These are phyloP conservation scores for Sebastes kiyomatsui DNA, from an alignment of 2,797 vertebrate genomes.

Conservation along the genomic window DNA sequence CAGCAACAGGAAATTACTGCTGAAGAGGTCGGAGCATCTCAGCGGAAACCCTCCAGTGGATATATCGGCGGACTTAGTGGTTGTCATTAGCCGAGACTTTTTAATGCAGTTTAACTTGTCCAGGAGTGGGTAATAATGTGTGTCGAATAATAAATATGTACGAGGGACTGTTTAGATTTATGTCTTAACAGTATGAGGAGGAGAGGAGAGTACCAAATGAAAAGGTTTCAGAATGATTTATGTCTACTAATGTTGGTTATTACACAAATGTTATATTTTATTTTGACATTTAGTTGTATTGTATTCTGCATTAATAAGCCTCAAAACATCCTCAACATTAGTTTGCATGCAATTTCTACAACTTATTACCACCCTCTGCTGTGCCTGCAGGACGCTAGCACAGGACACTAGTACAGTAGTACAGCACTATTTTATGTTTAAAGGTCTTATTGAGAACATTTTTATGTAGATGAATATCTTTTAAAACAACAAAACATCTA, in stretches of 20 bases:
- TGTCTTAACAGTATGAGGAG: neutral
- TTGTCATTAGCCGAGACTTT: slow-evolving; percentile 6
- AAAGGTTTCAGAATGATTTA: neutral
- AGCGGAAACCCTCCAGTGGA: slow-evolving; percentile 12
- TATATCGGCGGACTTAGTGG: neutral
- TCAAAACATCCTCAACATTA: neutral
- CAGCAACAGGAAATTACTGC: slow-evolving; percentile 57
- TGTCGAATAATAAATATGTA: neutral
- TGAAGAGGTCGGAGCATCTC: slow-evolving; percentile 42
- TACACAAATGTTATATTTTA: neutral
- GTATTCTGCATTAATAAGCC: neutral
- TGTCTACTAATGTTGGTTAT: neutral
- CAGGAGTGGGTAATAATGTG: slow-evolving; percentile 5
- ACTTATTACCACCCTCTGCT: neutral
- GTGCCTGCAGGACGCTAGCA: neutral
- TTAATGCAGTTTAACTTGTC: slow-evolving; percentile 15
- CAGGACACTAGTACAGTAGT: too few relatives aligned
- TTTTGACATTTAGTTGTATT: neutral
- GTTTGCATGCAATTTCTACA: neutral
- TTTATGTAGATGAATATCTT: too few relatives aligned
- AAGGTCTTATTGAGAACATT: too few relatives aligned
- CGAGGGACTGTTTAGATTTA: neutral
- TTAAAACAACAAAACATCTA: too few relatives aligned
- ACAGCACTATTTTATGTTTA: too few relatives aligned
- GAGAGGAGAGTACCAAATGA: neutral